Evolutionary conservation across 2,113 vertebrate genomes (phyloP).

Genomic region (Microtus montanus): DNA sequence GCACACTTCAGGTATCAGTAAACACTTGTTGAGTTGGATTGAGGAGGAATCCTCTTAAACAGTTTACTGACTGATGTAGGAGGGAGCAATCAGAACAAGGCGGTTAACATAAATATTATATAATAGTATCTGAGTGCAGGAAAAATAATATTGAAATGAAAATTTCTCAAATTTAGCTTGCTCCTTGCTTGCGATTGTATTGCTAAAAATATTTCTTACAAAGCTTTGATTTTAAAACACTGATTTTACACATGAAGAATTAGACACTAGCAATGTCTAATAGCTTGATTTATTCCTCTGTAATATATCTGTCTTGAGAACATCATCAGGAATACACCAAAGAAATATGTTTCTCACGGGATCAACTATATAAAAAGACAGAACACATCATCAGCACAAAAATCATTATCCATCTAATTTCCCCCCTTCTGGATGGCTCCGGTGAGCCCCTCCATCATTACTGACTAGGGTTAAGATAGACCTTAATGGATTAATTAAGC

Average conservation of each 20-base stretch:
- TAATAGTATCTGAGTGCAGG: slow-evolving; percentile 30
- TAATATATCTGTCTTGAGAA: slow-evolving; percentile 81
- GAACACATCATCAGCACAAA: slow-evolving; percentile 82
- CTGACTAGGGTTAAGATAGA: slow-evolving; percentile 79
- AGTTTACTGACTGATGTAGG: slow-evolving; percentile 47
- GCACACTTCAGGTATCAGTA: background rate
- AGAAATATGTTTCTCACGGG: slow-evolving; percentile 79
- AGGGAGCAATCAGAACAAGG: slow-evolving; percentile 51
- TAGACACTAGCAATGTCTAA: slow-evolving; percentile 68
- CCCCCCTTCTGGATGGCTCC: slow-evolving; percentile 83
- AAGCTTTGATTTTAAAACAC: slow-evolving; percentile 71
- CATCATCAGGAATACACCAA: slow-evolving; percentile 79
- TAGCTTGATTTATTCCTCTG: slow-evolving; percentile 78
- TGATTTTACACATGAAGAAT: slow-evolving; percentile 74
- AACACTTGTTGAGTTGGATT: slow-evolving; percentile 56
- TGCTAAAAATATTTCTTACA: slow-evolving; percentile 65
- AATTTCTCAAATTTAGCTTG: slow-evolving; percentile 50
- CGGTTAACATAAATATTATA: slow-evolving; percentile 65
- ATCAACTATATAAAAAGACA: slow-evolving; percentile 83
- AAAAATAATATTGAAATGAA: slow-evolving; percentile 55
- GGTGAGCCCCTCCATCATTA: slow-evolving; percentile 75
- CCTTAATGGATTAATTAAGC: slow-evolving; percentile 77
- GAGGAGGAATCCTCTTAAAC: slow-evolving; percentile 60
- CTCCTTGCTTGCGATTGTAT: slow-evolving; percentile 58
- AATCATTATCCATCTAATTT: slow-evolving; percentile 84